Base-by-base conservation (phyloP, 2,888 invertebrate species). In the Eustalomyia histrio region DNA sequence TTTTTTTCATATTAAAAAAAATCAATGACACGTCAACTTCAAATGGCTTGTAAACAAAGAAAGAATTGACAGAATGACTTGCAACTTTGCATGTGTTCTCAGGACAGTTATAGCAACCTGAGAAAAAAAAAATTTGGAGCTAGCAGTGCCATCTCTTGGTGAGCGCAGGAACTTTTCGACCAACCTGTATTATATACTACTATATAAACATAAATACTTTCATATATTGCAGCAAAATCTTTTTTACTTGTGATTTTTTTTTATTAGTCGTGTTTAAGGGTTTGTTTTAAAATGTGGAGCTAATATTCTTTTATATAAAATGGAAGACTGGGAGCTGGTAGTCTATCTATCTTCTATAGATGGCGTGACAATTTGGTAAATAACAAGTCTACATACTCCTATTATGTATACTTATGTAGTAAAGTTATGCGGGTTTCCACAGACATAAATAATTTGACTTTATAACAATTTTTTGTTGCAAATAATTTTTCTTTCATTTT, bases 361-460 rank as follows among this genome's bases (percentile, higher is more conserved):
- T 79, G 65, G 61, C 61, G 29, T 63, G 72, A 73, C 53, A 79
- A 61, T 55, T 67, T 61, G 53, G 43, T 60, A 58, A n/a, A 71
- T 29, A 63, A 12, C 8, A 35, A 16, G n/a, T 12, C 21, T 16
- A 35, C 35, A 24, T 29, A 43, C n/a, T 33, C 17, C 14, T 24
- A 14, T 24, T 52, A 52, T 17, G 9, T 14, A 50, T 16, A 4
- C 16, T 33, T 29, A 16, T 50, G 9, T 47, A 18, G 18, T 33
- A 55, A 61, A 29, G 8, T 52, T 35, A 74, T 58, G 35, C 35
- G 33, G 64, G 18, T 60, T 69, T 58, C 21, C 33, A n/a, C 16
- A 47, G 2, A 68, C 18, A 35, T 50, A 69, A 33, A 35, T 50
- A 69, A 33, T 21, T 47, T 47, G 6, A n/a, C 43, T 69, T 39